These are phyloP conservation scores for Semaprochilodus insignis DNA, from an alignment of 2,797 vertebrate species.

Conservation along the genomic window DNA sequence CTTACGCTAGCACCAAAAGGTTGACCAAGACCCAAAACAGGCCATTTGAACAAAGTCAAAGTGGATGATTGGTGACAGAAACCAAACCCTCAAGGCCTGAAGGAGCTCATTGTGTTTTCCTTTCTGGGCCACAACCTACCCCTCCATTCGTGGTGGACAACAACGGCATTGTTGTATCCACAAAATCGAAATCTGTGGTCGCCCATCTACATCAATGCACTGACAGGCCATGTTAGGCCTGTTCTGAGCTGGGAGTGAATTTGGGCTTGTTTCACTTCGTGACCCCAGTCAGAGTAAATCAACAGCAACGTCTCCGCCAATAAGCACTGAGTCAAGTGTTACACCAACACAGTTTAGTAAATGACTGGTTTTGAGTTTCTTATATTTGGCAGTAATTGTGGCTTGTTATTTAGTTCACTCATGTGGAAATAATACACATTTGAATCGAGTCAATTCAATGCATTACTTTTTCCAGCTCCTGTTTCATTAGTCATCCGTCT, in stretches of 20 bases:
- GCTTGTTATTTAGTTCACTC: background rate
- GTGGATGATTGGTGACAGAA: background rate
- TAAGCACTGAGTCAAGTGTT: background rate
- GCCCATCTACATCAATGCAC: no score
- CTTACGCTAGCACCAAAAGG: background rate
- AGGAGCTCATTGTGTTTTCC: constrained; percentile 38
- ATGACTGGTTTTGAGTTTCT: background rate
- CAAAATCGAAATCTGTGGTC: background rate
- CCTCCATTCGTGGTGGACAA: constrained; percentile 23
- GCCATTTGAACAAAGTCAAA: background rate
- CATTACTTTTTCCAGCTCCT: background rate
- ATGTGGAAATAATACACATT: background rate
- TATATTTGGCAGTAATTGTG: background rate
- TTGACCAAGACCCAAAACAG: background rate
- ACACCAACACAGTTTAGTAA: background rate
- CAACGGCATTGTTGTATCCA: constrained; percentile 36
- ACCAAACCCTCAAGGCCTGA: constrained; percentile 16
- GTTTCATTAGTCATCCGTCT: background rate
- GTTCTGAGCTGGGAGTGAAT: background rate
- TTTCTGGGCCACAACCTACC: constrained; percentile 19
- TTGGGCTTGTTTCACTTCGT: background rate
- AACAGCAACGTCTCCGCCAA: background rate
- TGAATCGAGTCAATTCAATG: background rate
- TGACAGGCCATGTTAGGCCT: background rate
- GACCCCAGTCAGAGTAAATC: background rate